These are phyloP conservation scores for Acipenser transmontanus DNA, from an alignment of 2,797 vertebrate genomes.

Conservation along the genomic window DNA sequence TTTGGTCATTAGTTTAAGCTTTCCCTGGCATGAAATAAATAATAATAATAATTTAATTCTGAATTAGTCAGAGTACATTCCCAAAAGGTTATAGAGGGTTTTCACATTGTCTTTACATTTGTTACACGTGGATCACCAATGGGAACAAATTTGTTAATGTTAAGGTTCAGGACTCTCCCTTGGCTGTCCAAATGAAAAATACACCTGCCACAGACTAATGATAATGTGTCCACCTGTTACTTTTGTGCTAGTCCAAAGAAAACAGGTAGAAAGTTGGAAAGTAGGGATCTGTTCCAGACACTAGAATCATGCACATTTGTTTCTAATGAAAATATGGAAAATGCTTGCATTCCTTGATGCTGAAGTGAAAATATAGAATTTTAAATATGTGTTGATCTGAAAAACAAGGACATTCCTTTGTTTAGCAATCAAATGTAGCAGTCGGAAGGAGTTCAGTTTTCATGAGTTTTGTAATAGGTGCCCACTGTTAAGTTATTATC, in stretches of 20 bases:
- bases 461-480: background rate
- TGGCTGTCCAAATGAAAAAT: constrained; percentile 10
- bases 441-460: too few relatives aligned
- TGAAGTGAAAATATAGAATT: too few relatives aligned
- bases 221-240: constrained; percentile 31
- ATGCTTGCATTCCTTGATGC: background rate
- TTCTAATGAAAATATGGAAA: constrained; percentile 52
- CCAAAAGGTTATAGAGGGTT: constrained; percentile 5
- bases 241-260: constrained; percentile 28
- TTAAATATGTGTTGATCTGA: too few relatives aligned
- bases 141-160: constrained; percentile 17
- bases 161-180: constrained; percentile 4
- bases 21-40: too few relatives aligned
- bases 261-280: constrained; percentile 24
- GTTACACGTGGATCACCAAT: background rate
- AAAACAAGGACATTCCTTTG: too few relatives aligned
- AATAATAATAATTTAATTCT: too few relatives aligned
- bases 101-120: constrained; percentile 12
- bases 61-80: too few relatives aligned
- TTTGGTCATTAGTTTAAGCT: too few relatives aligned
- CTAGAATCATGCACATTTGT: constrained; percentile 59
- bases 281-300: constrained; percentile 53
- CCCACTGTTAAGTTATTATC: background rate
- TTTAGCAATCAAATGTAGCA: too few relatives aligned
- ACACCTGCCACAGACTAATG: constrained; percentile 16